Conservation (phyloP, 1,140 invertebrate species). For the Pissodes strobi region DNA sequence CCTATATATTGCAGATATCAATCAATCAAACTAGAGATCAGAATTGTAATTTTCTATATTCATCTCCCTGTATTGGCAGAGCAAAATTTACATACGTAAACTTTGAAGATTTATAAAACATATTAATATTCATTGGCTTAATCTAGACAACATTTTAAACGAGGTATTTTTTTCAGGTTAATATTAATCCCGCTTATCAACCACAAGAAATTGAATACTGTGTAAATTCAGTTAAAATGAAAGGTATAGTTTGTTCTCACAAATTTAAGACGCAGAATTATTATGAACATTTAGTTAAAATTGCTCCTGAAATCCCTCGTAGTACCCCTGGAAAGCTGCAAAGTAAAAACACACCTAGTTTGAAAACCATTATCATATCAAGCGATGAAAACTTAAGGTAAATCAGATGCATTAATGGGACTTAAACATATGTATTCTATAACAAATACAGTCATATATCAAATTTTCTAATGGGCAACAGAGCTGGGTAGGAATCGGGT, state of each 20-base stretch:
- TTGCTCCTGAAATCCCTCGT: conserved; percentile 59
- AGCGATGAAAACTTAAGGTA: conserved; percentile 43
- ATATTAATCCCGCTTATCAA: conserved; percentile 85
- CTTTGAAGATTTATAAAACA: no score
- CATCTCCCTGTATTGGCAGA: no score
- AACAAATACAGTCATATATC: not conserved
- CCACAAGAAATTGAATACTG: conserved; percentile 77
- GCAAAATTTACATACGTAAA: no score
- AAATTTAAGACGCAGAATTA: conserved; percentile 73
- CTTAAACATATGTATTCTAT: no score
- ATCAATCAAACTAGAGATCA: no score
- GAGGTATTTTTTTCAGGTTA: conserved; percentile 67
- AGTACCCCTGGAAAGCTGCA: conserved; percentile 53
- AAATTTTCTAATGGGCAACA: not conserved
- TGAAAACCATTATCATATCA: conserved; percentile 41
- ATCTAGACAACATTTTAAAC: no score
- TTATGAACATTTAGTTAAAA: conserved; percentile 65
- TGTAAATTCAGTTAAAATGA: conserved; percentile 76
- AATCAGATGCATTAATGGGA: no score
- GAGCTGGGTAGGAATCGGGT: not conserved
- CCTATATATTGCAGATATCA: no score
- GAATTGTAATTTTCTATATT: no score
- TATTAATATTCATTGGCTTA: no score
- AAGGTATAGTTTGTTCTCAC: conserved; percentile 71
- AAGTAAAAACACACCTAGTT: conserved; percentile 48